Evolutionary conservation across 2,888 invertebrate species (phyloP), one percentile per base, ranked within the genome.

Genomic region (Hermaeophaga mercurialis): DNA sequence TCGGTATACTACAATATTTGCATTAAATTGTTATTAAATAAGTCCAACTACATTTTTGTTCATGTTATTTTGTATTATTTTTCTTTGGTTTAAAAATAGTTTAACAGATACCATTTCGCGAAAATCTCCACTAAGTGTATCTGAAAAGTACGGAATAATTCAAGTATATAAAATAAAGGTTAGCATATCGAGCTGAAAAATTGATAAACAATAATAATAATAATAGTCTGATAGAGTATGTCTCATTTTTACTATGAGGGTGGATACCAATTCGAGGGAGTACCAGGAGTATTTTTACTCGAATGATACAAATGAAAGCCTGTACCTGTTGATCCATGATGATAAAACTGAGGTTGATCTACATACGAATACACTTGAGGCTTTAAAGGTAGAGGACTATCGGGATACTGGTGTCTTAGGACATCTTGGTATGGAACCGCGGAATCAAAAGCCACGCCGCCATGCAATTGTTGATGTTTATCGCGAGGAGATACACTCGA

Each of bases 401-500:
- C 83, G 36, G 80, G 83, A 78, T 90, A 87, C 72, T 84, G 81
- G 74, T 82, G 78, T 69, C 83, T 73, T 63, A 84, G 74, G 65
- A 89, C 84, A 69, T 80, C 75, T 61, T 78, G 78, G 62, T 75
- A 78, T 64, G 58, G 79, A 73, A 61, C 81, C 69, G 73, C 75
- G 57, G 75, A 79, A 64, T 76, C 80, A 56, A 78, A 78, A 14
- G 78, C 80, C 75, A 78, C 84, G 77, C 61, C 83, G 71, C 77
- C 81, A 56, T 81, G 81, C 56, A 80, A 77, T 67, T 86, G 87
- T 68, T 85, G 90, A 75, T 80, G 86, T 67, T 87, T 93, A 72
- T 96, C 96, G 59, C 95, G 84, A 0, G 96, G 96, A 3, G 96
- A 96, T 1, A 96, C 96, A 2, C 96, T 96, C n/a, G 94, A 94